phyloP scores from a whole-genome alignment of 2,113 vertebrate genomes.

The Galbula dea region DNA sequence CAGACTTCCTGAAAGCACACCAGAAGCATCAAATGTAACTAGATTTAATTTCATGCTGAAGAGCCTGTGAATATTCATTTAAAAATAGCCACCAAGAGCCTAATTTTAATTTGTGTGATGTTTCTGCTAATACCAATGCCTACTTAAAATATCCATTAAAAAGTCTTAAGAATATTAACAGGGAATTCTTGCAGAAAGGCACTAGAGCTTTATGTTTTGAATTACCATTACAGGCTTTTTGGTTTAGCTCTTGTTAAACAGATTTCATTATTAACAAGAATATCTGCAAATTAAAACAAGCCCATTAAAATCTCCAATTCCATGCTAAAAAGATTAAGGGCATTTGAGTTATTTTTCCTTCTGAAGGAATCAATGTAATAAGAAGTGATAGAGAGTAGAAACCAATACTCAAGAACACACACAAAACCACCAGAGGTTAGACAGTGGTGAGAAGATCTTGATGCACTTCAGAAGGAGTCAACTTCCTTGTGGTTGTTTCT shows the following conservation, averaged over 20 bases:
- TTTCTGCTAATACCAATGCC: conserved; percentile 70
- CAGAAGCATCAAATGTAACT: conserved; percentile 16
- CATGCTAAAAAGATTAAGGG: conserved; percentile 48
- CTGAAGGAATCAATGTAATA: conserved; percentile 21
- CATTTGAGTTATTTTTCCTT: conserved; percentile 19
- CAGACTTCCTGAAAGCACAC: conserved; percentile 21
- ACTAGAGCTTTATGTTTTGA: conserved; percentile 70
- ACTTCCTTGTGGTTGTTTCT: background rate
- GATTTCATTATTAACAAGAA: conserved; percentile 76
- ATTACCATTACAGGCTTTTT: conserved; percentile 75
- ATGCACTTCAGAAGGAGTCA: background rate
- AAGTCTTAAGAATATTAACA: conserved; percentile 75
- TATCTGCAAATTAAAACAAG: conserved; percentile 73
- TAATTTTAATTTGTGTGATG: conserved; percentile 78
- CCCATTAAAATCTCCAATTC: conserved; percentile 66
- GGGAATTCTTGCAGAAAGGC: conserved; percentile 65
- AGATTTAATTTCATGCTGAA: conserved; percentile 62
- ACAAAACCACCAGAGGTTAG: background rate
- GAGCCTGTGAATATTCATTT: conserved; percentile 68
- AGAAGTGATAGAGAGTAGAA: background rate
- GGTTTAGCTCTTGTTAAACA: conserved; percentile 73
- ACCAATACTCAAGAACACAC: background rate
- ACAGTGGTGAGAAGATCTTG: background rate
- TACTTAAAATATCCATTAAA: conserved; percentile 68
- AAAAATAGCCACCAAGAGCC: conserved; percentile 70